Conservation (phyloP, 2,113 vertebrate genomes). For the Nyctereutes procyonoides region DNA sequence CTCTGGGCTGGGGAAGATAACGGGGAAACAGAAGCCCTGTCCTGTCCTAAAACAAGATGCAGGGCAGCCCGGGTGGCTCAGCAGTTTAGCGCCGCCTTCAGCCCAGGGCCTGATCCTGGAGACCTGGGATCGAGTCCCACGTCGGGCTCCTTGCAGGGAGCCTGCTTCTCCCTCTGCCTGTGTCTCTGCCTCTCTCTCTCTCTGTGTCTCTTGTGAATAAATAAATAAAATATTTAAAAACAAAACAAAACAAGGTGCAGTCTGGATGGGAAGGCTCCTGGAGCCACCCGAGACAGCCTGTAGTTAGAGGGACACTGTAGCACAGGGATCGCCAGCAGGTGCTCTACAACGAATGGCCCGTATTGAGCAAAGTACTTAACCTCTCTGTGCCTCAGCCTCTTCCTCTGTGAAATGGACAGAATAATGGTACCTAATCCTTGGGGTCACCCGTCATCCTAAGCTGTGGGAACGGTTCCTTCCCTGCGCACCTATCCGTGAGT, state of each 20-base stretch:
- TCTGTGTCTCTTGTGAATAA: too few relatives aligned
- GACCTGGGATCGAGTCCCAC: too few relatives aligned
- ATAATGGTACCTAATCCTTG: background rate
- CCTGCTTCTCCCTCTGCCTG: too few relatives aligned
- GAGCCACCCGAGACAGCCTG: background rate
- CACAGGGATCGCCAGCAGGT: background rate
- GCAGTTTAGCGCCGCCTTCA: too few relatives aligned
- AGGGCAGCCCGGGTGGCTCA: background rate
- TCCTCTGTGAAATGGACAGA: conserved; percentile 1
- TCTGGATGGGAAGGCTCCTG: background rate
- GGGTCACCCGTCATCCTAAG: background rate
- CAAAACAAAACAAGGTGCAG: background rate
- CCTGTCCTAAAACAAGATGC: background rate
- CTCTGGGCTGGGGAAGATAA: background rate
- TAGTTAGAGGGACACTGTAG: background rate
- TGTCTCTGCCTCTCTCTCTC: too few relatives aligned
- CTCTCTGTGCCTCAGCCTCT: background rate
- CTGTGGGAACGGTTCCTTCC: background rate
- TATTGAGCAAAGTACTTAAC: background rate
- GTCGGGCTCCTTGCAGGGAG: too few relatives aligned
- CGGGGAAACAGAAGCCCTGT: background rate
- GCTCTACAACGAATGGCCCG: background rate
- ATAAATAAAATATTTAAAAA: too few relatives aligned
- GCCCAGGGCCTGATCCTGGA: too few relatives aligned
- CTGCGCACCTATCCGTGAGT: background rate